These are phyloP conservation scores for Lepidiolamprologus cunningtoni DNA, from an alignment of 2,113 vertebrate genomes.

Conservation along the genomic window DNA sequence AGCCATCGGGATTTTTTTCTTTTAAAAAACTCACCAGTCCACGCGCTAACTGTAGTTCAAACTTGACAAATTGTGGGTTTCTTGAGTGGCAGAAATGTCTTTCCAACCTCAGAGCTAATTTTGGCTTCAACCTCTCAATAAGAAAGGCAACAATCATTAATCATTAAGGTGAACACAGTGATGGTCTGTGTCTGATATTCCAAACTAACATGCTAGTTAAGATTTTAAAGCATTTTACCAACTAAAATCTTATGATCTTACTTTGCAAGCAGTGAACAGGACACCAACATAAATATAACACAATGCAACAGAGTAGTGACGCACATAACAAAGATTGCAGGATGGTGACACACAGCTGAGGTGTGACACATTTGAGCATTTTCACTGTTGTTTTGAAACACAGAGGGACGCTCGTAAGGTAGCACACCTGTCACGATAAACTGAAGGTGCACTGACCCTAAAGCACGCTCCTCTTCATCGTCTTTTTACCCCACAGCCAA, in stretches of 20 bases:
- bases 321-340: background rate
- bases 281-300: background rate
- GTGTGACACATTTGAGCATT: background rate
- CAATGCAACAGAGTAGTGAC: background rate
- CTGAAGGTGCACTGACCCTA: background rate
- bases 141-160: background rate
- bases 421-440: background rate
- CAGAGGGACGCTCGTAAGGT: fast-evolving
- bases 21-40: background rate
- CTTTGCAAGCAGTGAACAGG: background rate
- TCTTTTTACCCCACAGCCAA: background rate
- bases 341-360: background rate
- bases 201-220: background rate
- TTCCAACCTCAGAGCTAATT: background rate
- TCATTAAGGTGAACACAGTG: background rate
- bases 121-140: background rate
- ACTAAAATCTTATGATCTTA: background rate
- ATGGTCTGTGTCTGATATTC: background rate
- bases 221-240: background rate
- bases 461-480: background rate
- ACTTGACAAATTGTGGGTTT: background rate
- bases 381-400: background rate
- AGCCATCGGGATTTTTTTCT: background rate
- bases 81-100: background rate
- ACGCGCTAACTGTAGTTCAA: background rate